A percentile compares a stretch with the other conserved stretches of the same genome.
Conservation (phyloP, 2,113 vertebrate genomes). For the Setophaga kirtlandii region DNA sequence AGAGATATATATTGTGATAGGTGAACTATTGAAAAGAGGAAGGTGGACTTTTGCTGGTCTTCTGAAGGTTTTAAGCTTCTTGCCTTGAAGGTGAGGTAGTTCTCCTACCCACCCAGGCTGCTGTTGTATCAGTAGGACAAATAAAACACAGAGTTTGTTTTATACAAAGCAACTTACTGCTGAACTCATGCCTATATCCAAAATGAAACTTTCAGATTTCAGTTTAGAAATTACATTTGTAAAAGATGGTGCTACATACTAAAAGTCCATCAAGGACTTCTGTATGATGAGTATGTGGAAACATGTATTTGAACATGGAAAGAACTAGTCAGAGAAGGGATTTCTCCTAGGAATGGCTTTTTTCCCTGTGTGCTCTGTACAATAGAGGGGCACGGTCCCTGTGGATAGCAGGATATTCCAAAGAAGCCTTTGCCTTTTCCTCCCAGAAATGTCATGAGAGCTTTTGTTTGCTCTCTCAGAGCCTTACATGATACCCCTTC, state of each 20-base stretch:
- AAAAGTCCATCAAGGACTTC: not conserved
- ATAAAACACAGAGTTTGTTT: not conserved
- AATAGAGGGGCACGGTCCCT: not conserved
- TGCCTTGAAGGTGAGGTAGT: not conserved
- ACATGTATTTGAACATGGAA: not conserved
- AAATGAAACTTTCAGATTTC: not conserved
- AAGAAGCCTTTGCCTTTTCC: not conserved
- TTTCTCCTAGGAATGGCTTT: not conserved
- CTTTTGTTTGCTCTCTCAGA: not conserved
- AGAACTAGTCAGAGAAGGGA: not conserved
- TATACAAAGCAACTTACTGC: not conserved
- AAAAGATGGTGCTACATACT: not conserved
- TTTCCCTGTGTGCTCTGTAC: not conserved
- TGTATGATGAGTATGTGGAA: not conserved
- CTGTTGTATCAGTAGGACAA: not conserved
- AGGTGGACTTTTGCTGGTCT: accelerated
- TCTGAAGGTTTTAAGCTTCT: not conserved
- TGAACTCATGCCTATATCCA: not conserved
- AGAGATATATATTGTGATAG: not conserved
- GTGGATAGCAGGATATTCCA: not conserved
- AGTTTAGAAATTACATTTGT: not conserved
- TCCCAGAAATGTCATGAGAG: not conserved
- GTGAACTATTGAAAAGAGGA: not conserved
- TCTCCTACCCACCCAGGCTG: not conserved
- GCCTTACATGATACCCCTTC: not conserved